Percentiles rank a stretch among this genome's conserved stretches.
These are phyloP conservation scores for Talpa occidentalis DNA, from an alignment of 2,113 vertebrate genomes.

Conservation along the genomic window DNA sequence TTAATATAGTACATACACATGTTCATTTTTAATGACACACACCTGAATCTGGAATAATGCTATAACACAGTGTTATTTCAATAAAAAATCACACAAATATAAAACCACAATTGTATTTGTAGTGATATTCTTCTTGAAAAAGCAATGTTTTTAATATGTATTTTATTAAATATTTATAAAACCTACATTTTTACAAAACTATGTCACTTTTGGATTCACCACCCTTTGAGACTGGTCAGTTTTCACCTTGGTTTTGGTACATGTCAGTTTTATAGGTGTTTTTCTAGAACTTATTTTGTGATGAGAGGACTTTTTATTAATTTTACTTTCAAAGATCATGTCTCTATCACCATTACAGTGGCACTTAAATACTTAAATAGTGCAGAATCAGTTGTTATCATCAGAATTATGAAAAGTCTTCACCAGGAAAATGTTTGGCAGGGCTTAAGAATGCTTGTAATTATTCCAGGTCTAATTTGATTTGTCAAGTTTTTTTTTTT, in stretches of 20 bases:
- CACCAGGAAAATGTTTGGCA: not conserved
- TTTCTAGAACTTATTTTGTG: not conserved
- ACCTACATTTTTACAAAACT: not conserved
- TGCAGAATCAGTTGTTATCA: not conserved
- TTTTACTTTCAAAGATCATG: not conserved
- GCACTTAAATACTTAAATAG: not conserved
- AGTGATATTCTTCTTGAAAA: not conserved
- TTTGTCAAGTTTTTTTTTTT: conserved; percentile 43
- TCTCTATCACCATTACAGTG: not conserved
- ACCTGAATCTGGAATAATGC: too few species aligned
- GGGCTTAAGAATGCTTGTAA: conserved; percentile 36
- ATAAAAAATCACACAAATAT: not conserved
- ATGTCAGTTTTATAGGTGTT: not conserved
- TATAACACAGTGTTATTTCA: too few species aligned
- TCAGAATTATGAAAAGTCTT: conserved; percentile 24
- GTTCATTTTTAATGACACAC: too few species aligned
- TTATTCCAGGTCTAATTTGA: conserved; percentile 43
- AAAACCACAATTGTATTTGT: not conserved
- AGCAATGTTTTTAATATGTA: not conserved
- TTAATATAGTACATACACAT: too few species aligned
- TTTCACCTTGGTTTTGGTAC: not conserved
- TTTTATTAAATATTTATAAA: not conserved
- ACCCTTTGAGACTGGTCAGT: not conserved
- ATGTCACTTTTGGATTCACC: not conserved
- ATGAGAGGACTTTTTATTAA: not conserved